phyloP scores from a whole-genome alignment of 2,797 vertebrate genomes.

The Ispidina lecontei region DNA sequence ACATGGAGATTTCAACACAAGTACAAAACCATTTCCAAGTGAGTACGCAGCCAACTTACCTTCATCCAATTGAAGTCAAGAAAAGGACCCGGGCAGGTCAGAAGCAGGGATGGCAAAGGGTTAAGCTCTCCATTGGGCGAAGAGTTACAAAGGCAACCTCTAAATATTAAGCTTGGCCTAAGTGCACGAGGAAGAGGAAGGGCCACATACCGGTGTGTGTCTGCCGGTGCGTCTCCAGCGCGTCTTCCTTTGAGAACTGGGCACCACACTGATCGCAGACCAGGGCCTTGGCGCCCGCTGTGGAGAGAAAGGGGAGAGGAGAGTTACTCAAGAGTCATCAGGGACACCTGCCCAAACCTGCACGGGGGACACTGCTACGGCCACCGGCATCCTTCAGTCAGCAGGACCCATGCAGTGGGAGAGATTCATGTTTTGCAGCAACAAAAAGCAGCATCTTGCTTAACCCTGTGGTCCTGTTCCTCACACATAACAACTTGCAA shows the following conservation, averaged over 20 bases:
- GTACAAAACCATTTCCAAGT: fast-evolving
- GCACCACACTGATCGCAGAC: slow-evolving; percentile 97
- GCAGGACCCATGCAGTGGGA: fast-evolving
- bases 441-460: neutral
- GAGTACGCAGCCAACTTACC: neutral
- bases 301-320: slow-evolving; percentile 35
- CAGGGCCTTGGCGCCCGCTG: slow-evolving; percentile 94
- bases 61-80: neutral
- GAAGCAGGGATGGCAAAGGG: neutral
- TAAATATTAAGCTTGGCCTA: fast-evolving
- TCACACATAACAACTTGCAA: neutral
- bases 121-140: neutral
- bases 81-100: fast-evolving
- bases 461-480: fast-evolving
- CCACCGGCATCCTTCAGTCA: fast-evolving
- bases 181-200: neutral
- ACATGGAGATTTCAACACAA: fast-evolving
- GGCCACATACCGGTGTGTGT: slow-evolving; percentile 90
- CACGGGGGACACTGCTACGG: fast-evolving
- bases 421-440: fast-evolving
- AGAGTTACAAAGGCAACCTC: neutral
- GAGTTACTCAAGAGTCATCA: neutral
- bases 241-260: slow-evolving; percentile 96
- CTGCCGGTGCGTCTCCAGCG: slow-evolving; percentile 93
- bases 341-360: fast-evolving